Base-by-base conservation (phyloP, 2,113 vertebrate species). In the Pavo muticus region DNA sequence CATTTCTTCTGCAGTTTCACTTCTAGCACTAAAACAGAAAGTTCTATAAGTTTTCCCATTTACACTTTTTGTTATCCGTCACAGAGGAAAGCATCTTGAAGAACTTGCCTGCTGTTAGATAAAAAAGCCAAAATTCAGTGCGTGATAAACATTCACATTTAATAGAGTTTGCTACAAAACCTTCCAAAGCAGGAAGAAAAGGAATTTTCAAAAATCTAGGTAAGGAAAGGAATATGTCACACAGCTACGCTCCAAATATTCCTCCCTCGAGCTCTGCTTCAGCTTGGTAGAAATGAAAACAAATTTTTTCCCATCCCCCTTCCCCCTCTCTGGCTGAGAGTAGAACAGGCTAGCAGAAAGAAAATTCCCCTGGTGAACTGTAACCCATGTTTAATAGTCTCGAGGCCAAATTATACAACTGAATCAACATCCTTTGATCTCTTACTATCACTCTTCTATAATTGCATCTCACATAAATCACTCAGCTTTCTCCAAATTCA, bases 381-480 rank as follows among this genome's bases (percentile, higher is more conserved):
- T 91, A 87, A 91, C 52, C 64, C 91, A 25, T 61, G 47, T 76
- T 93, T 91, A 76, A 40, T 30, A 82, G 30, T 45, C 75, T 73
- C 20, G 65, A 93, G 40, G 68, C 48, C 67, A 95, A 91, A 76
- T 82, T 92, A 71, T 82, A 82, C 40, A 96, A 96, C 61, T 82
- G 84, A 94, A 76, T 87, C 77, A 94, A 95, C 74, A 91, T 10
- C 24, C 47, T 96, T 89, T 91, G 63, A 88, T 95, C 68, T 89
- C 52, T 64, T 71, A 44, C 67, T 80, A 77, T 72, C 69, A 75
- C 57, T 95, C 92, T 85, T 94, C 42, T 91, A 50, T 69, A 59
- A 64, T 85, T 84, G 79, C 54, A 81, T 69, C 79, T 77, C 70
- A 42, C 59, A 47, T 45, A 87, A 91, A 52, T 80, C 60, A 57